These are phyloP conservation scores for Slavum lentiscoides DNA, from an alignment of 2,888 invertebrate species.

Conservation along the genomic window DNA sequence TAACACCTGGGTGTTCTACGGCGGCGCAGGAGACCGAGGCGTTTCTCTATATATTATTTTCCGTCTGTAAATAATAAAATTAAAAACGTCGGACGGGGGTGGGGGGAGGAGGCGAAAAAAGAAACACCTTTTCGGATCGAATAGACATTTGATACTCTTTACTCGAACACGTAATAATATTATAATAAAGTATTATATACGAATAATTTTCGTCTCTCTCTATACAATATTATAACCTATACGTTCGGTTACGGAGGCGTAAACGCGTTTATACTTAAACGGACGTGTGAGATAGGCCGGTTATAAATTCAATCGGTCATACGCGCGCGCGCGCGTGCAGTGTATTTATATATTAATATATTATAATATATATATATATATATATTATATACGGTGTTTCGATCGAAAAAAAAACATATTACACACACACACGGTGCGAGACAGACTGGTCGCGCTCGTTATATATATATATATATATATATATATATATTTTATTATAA, in stretches of 20 bases:
- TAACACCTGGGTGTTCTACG: constrained; percentile 28
- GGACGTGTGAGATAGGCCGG: constrained; percentile 51
- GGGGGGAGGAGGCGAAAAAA: not conserved
- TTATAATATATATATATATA: too few relatives aligned
- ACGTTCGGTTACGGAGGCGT: constrained; percentile 37
- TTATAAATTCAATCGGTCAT: constrained; percentile 50
- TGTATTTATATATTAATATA: not conserved
- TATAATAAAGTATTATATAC: not conserved
- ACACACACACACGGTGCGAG: not conserved
- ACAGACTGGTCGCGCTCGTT: not conserved
- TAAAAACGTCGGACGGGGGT: not conserved
- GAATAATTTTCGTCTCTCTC: not conserved
- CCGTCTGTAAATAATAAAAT: not conserved
- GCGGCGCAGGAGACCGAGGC: not conserved
- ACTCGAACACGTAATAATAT: not conserved
- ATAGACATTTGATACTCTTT: constrained; percentile 26
- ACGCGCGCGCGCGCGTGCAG: constrained; percentile 20
- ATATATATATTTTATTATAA: not conserved
- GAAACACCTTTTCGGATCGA: constrained; percentile 7
- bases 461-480: too few relatives aligned
- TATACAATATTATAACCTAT: too few relatives aligned
- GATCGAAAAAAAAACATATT: constrained; percentile 15
- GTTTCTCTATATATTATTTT: not conserved
- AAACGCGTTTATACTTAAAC: constrained; percentile 48
- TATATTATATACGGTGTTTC: constrained; percentile 33